Evolutionary conservation across 2,888 invertebrate species (phyloP).

Genomic region (Sepiola atlantica): DNA sequence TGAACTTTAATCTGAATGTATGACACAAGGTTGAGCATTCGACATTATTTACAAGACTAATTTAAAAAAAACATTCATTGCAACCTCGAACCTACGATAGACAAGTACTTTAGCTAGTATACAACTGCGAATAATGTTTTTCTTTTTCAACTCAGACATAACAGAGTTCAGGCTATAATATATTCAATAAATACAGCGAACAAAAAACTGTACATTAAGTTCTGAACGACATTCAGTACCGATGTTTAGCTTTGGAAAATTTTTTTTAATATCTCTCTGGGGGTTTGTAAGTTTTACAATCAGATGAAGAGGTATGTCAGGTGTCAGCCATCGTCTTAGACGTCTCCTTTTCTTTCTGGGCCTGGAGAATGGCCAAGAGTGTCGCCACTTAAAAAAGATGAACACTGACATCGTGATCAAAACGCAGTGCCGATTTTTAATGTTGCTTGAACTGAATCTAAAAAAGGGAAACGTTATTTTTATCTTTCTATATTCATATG

Average conservation of each 20-base stretch:
- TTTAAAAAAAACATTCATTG: too few relatives aligned
- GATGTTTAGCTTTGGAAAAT: background rate
- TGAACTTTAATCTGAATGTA: too few relatives aligned
- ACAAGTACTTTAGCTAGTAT: too few relatives aligned
- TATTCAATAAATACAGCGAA: background rate
- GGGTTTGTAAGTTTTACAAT: slow-evolving; percentile 20
- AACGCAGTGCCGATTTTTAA: background rate
- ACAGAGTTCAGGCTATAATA: background rate
- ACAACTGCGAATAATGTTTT: too few relatives aligned
- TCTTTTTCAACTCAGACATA: background rate
- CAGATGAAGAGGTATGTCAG: background rate
- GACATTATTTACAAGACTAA: too few relatives aligned
- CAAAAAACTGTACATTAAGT: background rate
- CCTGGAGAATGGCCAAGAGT: background rate
- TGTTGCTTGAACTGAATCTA: background rate
- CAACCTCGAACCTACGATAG: too few relatives aligned
- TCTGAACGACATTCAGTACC: background rate
- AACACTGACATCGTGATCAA: background rate
- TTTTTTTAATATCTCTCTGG: background rate
- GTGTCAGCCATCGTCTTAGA: background rate
- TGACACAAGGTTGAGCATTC: too few relatives aligned
- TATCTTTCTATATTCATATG: background rate
- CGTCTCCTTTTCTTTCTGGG: background rate
- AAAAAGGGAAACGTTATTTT: background rate
- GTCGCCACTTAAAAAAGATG: background rate